phyloP scores from a whole-genome alignment of 2,797 vertebrate genomes.

The Rousettus madagascariensis region DNA sequence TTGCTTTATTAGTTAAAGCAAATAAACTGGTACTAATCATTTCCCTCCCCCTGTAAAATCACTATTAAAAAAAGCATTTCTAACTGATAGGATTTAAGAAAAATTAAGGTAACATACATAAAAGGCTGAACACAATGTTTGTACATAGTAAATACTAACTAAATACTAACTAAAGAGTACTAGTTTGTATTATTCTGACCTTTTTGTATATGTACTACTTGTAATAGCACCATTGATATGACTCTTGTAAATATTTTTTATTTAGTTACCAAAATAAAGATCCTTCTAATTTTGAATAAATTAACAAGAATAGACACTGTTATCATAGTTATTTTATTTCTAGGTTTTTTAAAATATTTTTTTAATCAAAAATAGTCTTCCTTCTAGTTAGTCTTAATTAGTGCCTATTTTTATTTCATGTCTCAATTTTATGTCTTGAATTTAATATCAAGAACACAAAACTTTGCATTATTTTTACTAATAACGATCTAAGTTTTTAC shows the following conservation, averaged over 20 bases:
- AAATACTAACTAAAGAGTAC: not conserved
- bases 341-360: not conserved
- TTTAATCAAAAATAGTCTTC: not conserved
- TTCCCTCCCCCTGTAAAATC: not conserved
- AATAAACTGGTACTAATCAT: not conserved
- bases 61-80: not conserved
- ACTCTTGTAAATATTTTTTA: constrained; percentile 10
- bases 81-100: not conserved
- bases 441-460: not conserved
- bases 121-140: not conserved
- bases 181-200: not conserved
- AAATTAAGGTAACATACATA: not conserved
- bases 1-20: constrained; percentile 10
- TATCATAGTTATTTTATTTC: not conserved
- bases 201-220: not conserved
- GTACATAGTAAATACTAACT: not conserved
- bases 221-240: not conserved
- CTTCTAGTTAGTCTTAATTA: not conserved
- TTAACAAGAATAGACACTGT: not conserved
- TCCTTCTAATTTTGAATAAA: not conserved
- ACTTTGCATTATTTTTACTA: not conserved
- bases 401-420: not conserved
- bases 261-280: constrained; percentile 19
- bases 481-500: not conserved
- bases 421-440: not conserved